A percentile compares a stretch with the other conserved stretches of the same genome.
phyloP scores from a whole-genome alignment of 2,888 invertebrate genomes.

The Kuschelorhynchus macadamiae region DNA sequence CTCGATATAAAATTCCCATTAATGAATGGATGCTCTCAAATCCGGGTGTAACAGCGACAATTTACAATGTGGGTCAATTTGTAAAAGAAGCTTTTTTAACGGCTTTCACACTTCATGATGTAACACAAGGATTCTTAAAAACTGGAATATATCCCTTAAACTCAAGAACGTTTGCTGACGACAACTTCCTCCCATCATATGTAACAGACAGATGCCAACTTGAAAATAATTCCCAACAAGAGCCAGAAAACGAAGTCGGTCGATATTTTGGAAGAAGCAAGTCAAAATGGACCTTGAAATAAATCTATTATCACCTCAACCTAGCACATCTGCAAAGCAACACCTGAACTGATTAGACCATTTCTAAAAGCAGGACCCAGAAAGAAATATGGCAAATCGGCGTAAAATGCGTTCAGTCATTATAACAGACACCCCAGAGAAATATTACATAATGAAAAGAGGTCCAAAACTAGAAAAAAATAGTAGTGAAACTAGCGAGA shows the following conservation, averaged over 20 bases:
- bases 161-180: conserved; percentile 34
- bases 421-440: conserved; percentile 22
- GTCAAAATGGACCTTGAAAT: too few relatives aligned
- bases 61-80: conserved; percentile 45
- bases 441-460: too few relatives aligned
- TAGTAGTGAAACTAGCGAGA: conserved; percentile 10
- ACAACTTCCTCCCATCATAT: conserved; percentile 31
- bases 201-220: conserved; percentile 23
- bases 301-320: too few relatives aligned
- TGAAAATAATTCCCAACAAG: neutral
- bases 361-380: conserved; percentile 7
- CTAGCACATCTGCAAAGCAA: too few relatives aligned
- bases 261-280: too few relatives aligned
- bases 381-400: conserved; percentile 15
- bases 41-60: conserved; percentile 53
- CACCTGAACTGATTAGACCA: conserved; percentile 11
- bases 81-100: conserved; percentile 42
- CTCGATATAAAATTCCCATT: conserved; percentile 43
- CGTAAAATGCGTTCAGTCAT: conserved; percentile 28
- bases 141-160: conserved; percentile 40
- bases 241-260: too few relatives aligned
- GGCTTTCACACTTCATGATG: conserved; percentile 51
- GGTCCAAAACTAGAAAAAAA: too few relatives aligned
- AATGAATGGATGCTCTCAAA: conserved; percentile 51
- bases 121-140: conserved; percentile 41